Conservation (phyloP, 2,113 vertebrate species). For the Anthoscopus minutus region DNA sequence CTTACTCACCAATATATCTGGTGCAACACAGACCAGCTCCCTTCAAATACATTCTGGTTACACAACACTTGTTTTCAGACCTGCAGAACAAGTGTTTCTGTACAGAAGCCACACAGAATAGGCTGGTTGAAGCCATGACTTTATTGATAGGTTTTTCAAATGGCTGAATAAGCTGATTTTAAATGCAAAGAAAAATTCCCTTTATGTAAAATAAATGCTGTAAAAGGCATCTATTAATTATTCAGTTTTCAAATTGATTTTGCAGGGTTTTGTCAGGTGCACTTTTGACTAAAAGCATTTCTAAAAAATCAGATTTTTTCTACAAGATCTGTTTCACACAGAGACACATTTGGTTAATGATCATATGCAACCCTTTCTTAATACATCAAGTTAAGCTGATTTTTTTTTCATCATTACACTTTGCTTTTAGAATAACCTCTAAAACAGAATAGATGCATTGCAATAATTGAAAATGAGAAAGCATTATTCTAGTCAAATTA, state of each 20-base stretch:
- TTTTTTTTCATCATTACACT: neutral
- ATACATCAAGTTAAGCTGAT: neutral
- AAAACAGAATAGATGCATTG: neutral
- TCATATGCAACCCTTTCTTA: neutral
- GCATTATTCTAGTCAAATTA: neutral
- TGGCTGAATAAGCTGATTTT: neutral
- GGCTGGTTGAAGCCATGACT: neutral
- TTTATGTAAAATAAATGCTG: neutral
- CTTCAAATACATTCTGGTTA: neutral
- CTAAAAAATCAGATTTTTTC: neutral
- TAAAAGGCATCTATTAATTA: neutral
- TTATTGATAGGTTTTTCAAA: neutral
- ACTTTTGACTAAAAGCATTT: neutral
- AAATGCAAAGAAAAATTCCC: neutral
- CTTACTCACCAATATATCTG: neutral
- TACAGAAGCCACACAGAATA: neutral
- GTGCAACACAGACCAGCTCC: neutral
- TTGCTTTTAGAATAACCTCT: neutral
- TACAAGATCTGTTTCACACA: neutral
- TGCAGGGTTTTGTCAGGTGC: fast-evolving
- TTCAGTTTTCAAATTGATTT: neutral
- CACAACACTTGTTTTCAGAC: neutral
- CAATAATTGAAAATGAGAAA: neutral
- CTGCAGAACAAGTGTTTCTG: neutral
- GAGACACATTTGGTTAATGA: neutral